Conservation (phyloP, 2,797 vertebrate species). For the Knipowitschia caucasica region DNA sequence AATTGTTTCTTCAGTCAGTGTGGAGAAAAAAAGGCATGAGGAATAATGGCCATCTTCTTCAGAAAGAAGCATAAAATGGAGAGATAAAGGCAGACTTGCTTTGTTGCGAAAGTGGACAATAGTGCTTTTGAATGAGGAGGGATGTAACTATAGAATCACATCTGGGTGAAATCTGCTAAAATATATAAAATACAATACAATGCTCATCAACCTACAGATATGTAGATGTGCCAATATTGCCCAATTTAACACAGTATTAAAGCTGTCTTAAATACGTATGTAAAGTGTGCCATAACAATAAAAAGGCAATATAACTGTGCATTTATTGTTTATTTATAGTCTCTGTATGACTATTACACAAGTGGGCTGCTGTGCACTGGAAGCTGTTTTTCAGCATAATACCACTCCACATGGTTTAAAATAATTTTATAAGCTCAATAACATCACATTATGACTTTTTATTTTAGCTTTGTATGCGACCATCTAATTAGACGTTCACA, state of each 20-base stretch:
- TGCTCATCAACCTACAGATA: background rate
- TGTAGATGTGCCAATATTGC: background rate
- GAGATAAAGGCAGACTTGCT: slow-evolving; percentile 22
- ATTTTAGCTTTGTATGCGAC: background rate
- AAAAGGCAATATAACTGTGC: slow-evolving; percentile 1
- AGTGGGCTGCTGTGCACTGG: background rate
- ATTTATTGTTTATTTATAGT: background rate
- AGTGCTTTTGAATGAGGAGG: no score
- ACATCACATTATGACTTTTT: background rate
- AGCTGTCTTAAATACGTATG: background rate
- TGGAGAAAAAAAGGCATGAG: slow-evolving; percentile 17
- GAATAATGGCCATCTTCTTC: slow-evolving; percentile 26
- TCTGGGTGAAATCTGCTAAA: background rate
- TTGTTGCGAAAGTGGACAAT: background rate
- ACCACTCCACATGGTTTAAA: background rate
- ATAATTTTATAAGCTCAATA: background rate
- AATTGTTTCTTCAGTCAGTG: slow-evolving; percentile 34
- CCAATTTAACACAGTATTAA: background rate
- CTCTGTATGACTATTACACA: background rate
- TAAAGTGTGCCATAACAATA: slow-evolving; percentile 6
- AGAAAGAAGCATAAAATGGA: background rate
- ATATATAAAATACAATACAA: background rate
- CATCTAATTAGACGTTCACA: background rate
- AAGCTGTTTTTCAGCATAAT: background rate
- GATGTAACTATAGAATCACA: no score